A percentile compares a stretch with the other conserved stretches of the same genome.
These are phyloP conservation scores for Centropus unirufus DNA, from an alignment of 2,113 vertebrate species.

Conservation along the genomic window DNA sequence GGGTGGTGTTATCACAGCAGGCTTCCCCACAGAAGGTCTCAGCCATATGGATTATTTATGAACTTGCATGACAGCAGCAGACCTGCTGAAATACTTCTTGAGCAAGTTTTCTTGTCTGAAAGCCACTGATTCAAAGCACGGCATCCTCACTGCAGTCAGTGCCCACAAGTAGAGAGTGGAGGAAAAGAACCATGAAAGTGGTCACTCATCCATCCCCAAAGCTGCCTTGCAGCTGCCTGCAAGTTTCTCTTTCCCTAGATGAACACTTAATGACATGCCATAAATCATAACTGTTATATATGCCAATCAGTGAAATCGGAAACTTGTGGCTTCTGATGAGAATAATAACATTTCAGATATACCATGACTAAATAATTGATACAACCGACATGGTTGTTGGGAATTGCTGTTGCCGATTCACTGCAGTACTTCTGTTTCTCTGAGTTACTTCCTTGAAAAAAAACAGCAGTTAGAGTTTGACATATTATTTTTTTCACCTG, in stretches of 20 bases:
- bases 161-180: background rate
- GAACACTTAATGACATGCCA: background rate
- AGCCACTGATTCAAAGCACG: background rate
- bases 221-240: background rate
- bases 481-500: fast-evolving
- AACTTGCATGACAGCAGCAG: slow-evolving; percentile 61
- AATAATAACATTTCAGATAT: background rate
- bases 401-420: background rate
- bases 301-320: background rate
- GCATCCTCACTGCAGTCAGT: background rate
- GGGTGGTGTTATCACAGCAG: slow-evolving; percentile 73
- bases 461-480: background rate
- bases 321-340: background rate
- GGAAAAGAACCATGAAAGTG: background rate
- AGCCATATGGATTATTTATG: slow-evolving; percentile 74
- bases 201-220: background rate
- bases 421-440: background rate
- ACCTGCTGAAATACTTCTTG: slow-evolving; percentile 45
- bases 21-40: slow-evolving; percentile 69
- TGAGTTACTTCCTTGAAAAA: background rate
- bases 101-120: slow-evolving; percentile 43
- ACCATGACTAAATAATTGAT: background rate
- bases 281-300: background rate
- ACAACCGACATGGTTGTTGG: background rate
- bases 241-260: background rate